Conservation (phyloP, 2,888 invertebrate genomes). For the Mantis religiosa region DNA sequence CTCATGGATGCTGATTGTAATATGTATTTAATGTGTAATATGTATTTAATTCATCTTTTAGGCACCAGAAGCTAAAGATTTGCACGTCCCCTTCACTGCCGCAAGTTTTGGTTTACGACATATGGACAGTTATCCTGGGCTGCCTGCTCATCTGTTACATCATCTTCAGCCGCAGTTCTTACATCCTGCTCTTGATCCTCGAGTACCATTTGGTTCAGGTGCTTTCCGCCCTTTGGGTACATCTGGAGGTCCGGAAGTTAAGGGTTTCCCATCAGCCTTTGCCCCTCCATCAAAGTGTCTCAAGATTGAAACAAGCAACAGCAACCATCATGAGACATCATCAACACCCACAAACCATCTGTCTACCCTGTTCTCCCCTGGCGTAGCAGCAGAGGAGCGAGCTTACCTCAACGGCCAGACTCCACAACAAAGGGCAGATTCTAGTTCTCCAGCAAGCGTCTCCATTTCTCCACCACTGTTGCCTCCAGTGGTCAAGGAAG, state of each 20-base stretch:
- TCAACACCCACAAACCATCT: conserved; percentile 28
- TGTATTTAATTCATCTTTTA: conserved; percentile 16
- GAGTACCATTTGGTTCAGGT: conserved; percentile 56
- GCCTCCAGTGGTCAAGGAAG: conserved; percentile 49
- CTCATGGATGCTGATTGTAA: too few relatives aligned
- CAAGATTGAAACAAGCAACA: conserved; percentile 47
- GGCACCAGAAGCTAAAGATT: conserved; percentile 39
- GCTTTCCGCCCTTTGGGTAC: conserved; percentile 58
- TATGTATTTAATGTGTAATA: background rate
- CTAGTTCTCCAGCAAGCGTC: conserved; percentile 58
- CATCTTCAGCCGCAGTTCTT: conserved; percentile 69
- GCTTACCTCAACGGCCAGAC: conserved; percentile 32
- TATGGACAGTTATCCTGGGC: conserved; percentile 57
- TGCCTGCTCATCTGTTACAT: conserved; percentile 62
- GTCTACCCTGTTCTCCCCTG: conserved; percentile 37
- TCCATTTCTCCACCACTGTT: conserved; percentile 51
- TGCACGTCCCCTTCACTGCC: conserved; percentile 60
- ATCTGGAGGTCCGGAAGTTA: conserved; percentile 48
- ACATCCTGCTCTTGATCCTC: conserved; percentile 60
- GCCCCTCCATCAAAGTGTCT: conserved; percentile 60
- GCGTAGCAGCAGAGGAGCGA: conserved; percentile 46
- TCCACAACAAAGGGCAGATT: conserved; percentile 42
- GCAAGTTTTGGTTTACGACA: conserved; percentile 51
- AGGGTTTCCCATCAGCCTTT: conserved; percentile 59
- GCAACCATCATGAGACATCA: conserved; percentile 21